A percentile compares a stretch with the other conserved stretches of the same genome.
phyloP scores from a whole-genome alignment of 2,888 invertebrate genomes.

The Noctua fimbriata region DNA sequence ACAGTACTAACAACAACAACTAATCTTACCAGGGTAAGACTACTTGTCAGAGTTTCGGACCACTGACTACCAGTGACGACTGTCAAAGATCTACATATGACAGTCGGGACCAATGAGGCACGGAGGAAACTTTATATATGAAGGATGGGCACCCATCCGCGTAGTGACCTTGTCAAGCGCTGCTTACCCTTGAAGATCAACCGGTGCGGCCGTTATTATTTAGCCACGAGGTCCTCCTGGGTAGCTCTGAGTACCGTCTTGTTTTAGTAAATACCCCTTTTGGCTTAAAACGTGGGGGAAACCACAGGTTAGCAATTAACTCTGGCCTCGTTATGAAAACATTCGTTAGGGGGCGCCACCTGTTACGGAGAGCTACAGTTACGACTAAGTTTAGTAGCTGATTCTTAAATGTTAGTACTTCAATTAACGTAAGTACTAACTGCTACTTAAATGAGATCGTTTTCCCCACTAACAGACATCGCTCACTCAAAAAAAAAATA shows the following conservation, averaged over 20 bases:
- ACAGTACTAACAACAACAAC: too few relatives aligned
- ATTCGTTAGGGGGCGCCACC: conserved; percentile 17
- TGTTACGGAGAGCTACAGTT: conserved; percentile 4
- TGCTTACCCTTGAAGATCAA: neutral
- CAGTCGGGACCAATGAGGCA: neutral
- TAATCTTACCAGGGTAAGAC: too few relatives aligned
- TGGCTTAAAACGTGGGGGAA: neutral
- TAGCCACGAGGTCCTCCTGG: neutral
- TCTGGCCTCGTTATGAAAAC: conserved; percentile 13
- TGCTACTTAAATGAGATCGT: neutral
- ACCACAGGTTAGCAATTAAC: conserved; percentile 8
- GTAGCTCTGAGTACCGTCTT: neutral
- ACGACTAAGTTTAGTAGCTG: neutral
- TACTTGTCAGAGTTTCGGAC: neutral
- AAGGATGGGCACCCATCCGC: neutral
- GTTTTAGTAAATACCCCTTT: neutral
- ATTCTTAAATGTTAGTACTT: neutral
- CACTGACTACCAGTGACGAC: neutral
- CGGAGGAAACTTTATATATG: neutral
- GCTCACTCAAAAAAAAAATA: too few relatives aligned
- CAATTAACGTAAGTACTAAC: neutral
- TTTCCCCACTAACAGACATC: neutral
- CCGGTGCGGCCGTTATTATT: neutral
- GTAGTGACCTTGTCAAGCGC: neutral
- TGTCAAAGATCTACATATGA: neutral